Base-by-base conservation (phyloP, 2,888 invertebrate species). In the Idaea biselata region DNA sequence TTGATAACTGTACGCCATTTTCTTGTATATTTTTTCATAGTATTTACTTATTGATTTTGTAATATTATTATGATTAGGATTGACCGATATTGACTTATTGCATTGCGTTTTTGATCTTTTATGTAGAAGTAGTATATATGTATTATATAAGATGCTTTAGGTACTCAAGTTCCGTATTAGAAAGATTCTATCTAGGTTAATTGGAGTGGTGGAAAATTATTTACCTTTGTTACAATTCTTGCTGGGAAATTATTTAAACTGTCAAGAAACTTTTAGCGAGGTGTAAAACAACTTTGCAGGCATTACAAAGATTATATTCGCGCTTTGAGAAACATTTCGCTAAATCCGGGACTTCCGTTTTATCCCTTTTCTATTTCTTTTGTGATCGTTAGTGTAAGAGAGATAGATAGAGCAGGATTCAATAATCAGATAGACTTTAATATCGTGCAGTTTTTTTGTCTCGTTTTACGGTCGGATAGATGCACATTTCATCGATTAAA, bases 361-460 rank as follows among this genome's bases (percentile, higher is more conserved):
- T 67, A 64, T 76, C 62, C 62, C 44, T 44, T 44, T 62, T 61
- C 53, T 60, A 44, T 70, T 71, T 70, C 76, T 68, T 68, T 79
- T 74, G 62, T 68, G 70, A 63, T 64, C 58, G 55, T 63, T 62
- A 58, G 78, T 63, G 73, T 65, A 77, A 86, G 74, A 70, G 75
- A 70, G 69, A 70, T 60, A 70, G 69, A 70, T 60, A 44, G 44
- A 44, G 68, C 74, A 77, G 73, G 76, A 82, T 77, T 75, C 70
- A 75, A 79, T 81, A 77, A 80, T 81, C 76, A 74, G 78, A 76
- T 80, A 75, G 74, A 74, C 71, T 71, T 69, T 69, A 74, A 76
- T 75, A 75, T 78, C 69, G 70, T 73, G 69, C 65, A 74, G 68
- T 70, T 74, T 72, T 71, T 69, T 67, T 73, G 69, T 72, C 68